A percentile compares a stretch with the other conserved stretches of the same genome.
phyloP scores from a whole-genome alignment of 2,888 invertebrate genomes.

The Phlogophora meticulosa region DNA sequence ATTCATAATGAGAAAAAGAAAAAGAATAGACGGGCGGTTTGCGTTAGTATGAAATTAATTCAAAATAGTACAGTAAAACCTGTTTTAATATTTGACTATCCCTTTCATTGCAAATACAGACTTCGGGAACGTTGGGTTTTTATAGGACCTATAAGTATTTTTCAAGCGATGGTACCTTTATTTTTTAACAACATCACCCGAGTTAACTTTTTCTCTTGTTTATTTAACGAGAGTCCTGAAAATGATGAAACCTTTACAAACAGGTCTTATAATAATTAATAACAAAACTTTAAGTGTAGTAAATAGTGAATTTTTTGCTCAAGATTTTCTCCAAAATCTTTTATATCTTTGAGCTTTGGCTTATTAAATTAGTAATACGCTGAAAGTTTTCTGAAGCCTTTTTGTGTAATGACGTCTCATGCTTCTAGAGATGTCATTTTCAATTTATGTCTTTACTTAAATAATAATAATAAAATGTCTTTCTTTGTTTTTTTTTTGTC shows the following conservation, averaged over 20 bases:
- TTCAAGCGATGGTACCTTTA: background rate
- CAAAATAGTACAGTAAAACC: no score
- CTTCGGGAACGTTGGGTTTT: no score
- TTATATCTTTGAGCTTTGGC: slow-evolving; percentile 5
- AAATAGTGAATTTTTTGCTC: background rate
- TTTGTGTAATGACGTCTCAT: slow-evolving; percentile 21
- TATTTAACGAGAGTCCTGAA: background rate
- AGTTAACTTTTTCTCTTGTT: background rate
- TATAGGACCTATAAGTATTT: background rate
- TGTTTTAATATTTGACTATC: no score
- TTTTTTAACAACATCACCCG: background rate
- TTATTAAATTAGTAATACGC: slow-evolving; percentile 28
- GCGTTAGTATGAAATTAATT: no score
- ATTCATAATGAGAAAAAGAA: no score
- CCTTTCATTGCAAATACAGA: no score
- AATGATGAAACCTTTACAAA: slow-evolving; percentile 1
- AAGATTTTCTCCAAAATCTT: slow-evolving; percentile 14
- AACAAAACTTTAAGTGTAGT: slow-evolving; percentile 3
- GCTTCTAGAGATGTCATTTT: slow-evolving; percentile 33
- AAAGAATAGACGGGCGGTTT: no score
- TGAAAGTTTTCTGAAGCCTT: slow-evolving; percentile 21
- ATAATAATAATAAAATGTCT: no score
- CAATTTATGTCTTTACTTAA: slow-evolving; percentile 3
- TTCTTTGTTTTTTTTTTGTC: slow-evolving; percentile 11
- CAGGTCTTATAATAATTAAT: background rate